Conservation (phyloP, 2,888 invertebrate species). For the Drosophila rellima region DNA sequence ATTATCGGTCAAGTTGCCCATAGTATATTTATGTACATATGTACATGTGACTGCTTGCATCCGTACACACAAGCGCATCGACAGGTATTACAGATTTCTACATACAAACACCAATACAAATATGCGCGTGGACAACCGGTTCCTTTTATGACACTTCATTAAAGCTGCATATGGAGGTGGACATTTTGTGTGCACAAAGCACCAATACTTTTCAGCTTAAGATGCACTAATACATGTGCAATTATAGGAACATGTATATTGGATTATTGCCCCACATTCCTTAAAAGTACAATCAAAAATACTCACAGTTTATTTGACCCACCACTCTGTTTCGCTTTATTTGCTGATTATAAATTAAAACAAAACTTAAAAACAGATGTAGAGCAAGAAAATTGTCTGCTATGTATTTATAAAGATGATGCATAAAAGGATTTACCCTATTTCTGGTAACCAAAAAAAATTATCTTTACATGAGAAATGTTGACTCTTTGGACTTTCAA, state of each 20-base stretch:
- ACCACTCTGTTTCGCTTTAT: too few relatives aligned
- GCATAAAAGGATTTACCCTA: too few relatives aligned
- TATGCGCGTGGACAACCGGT: conserved; percentile 25
- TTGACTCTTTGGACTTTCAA: too few relatives aligned
- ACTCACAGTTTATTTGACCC: not conserved
- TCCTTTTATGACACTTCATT: conserved; percentile 19
- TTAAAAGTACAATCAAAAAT: not conserved
- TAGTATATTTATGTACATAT: not conserved
- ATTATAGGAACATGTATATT: not conserved
- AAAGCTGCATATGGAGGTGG: conserved; percentile 2
- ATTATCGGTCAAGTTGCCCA: not conserved
- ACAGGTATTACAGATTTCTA: conserved; percentile 1
- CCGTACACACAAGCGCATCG: not conserved
- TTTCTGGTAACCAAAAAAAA: too few relatives aligned
- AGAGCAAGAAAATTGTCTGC: too few relatives aligned
- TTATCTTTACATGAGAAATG: too few relatives aligned
- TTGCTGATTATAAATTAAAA: not conserved
- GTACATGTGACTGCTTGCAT: conserved; percentile 2
- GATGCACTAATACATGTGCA: conserved; percentile 3
- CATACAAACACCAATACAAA: not conserved
- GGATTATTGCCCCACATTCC: too few relatives aligned
- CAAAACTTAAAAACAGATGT: too few relatives aligned
- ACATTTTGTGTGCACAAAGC: conserved; percentile 9
- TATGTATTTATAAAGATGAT: too few relatives aligned
- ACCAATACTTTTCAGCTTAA: not conserved